Percentiles rank a stretch among this genome's conserved stretches.
Evolutionary conservation across 2,113 vertebrate genomes (phyloP).

Genomic region (Pithys albifrons): DNA sequence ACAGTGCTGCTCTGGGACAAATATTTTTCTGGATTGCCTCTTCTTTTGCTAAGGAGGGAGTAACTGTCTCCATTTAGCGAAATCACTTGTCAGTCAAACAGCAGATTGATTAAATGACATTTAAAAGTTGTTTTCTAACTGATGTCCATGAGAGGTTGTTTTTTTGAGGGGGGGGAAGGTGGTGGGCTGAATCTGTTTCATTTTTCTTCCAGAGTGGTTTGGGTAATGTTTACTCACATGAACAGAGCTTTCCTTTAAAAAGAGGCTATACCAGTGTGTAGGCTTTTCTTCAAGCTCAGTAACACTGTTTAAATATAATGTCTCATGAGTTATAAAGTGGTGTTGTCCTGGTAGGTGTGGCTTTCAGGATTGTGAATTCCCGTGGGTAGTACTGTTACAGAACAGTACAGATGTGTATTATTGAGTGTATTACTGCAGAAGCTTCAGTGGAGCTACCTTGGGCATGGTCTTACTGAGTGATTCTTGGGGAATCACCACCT

Average conservation of each 20-base stretch:
- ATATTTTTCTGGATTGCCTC: background rate
- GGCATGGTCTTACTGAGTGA: background rate
- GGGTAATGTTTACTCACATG: background rate
- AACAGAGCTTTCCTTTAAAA: background rate
- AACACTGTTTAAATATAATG: background rate
- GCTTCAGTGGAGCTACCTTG: background rate
- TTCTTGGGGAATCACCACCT: background rate
- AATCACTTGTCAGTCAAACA: background rate
- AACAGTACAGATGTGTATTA: background rate
- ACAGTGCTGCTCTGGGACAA: background rate
- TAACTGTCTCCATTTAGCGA: background rate
- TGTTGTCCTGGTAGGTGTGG: background rate
- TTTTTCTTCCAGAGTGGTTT: background rate
- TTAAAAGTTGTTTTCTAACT: background rate
- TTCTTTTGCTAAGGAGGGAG: background rate
- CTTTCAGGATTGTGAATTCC: background rate
- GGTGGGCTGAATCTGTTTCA: background rate
- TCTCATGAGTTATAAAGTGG: background rate
- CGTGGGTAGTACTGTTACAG: background rate
- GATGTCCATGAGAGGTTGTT: background rate
- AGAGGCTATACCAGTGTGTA: background rate
- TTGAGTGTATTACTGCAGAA: background rate
- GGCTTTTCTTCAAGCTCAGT: background rate
- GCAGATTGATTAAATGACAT: background rate
- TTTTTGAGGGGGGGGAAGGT: background rate